Evolutionary conservation across 2,797 vertebrate species (phyloP).

Genomic region (Erithacus rubecula): DNA sequence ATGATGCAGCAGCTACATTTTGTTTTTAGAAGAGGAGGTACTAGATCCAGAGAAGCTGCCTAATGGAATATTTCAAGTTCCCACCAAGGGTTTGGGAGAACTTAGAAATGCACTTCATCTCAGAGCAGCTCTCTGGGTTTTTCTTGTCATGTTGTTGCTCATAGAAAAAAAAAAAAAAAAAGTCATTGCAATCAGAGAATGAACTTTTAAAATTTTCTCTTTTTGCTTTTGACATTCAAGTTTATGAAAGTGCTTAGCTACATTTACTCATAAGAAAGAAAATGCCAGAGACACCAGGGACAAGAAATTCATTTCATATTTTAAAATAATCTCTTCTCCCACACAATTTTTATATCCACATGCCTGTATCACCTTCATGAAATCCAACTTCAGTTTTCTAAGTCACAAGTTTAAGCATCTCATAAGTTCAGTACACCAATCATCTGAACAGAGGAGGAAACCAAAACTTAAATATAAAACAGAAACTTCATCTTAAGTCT

Average conservation of each 20-base stretch:
- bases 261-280: not conserved
- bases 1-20: not conserved
- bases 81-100: not conserved
- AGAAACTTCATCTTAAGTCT: not conserved
- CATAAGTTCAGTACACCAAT: not conserved
- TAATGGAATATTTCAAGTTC: not conserved
- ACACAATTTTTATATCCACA: not conserved
- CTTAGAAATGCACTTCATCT: not conserved
- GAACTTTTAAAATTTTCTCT: not conserved
- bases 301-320: not conserved
- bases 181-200: not conserved
- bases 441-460: not conserved
- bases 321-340: not conserved
- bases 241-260: not conserved
- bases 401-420: not conserved
- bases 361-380: not conserved
- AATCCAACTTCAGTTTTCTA: not conserved
- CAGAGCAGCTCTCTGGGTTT: not conserved
- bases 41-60: not conserved
- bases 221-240: not conserved
- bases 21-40: not conserved
- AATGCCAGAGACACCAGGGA: not conserved
- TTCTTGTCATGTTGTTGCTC: not conserved
- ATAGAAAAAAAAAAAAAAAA: not conserved
- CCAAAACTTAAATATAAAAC: not conserved